phyloP scores from a whole-genome alignment of 2,888 invertebrate species.

The Athalia rosae region DNA sequence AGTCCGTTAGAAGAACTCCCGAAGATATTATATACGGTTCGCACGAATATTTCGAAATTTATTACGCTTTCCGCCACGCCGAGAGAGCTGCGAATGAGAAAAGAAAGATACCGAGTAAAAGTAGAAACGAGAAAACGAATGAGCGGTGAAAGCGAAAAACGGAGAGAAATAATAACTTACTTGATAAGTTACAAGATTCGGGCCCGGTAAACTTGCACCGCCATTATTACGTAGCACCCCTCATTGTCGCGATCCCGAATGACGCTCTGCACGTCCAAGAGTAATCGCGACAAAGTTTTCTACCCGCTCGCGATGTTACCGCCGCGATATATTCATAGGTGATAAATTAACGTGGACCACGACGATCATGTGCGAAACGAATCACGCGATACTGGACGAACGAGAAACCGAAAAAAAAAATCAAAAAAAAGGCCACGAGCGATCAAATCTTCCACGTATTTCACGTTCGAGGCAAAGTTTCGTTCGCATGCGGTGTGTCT shows the following conservation, averaged over 20 bases:
- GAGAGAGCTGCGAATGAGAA: not conserved
- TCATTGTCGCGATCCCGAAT: conserved; percentile 7
- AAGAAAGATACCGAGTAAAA: not conserved
- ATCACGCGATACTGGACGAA: too few species aligned
- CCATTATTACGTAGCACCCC: not conserved
- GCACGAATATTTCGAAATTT: conserved; percentile 36
- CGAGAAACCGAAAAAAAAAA: too few species aligned
- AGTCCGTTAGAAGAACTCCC: conserved; percentile 6
- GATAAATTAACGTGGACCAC: too few species aligned
- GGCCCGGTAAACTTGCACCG: not conserved
- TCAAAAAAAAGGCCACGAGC: too few species aligned
- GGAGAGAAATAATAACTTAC: conserved; percentile 4
- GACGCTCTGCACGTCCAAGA: conserved; percentile 22
- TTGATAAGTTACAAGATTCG: not conserved
- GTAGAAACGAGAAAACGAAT: not conserved
- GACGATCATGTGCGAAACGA: too few species aligned
- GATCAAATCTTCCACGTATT: too few species aligned
- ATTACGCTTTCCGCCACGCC: conserved; percentile 12
- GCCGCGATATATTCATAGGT: too few species aligned
- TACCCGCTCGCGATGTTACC: not conserved
- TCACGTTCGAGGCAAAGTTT: too few species aligned
- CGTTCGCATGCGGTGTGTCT: too few species aligned
- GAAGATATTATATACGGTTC: not conserved
- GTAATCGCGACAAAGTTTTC: not conserved
- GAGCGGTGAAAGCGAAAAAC: too few species aligned